A percentile compares a stretch with the other conserved stretches of the same genome.
Evolutionary conservation across 2,113 vertebrate genomes (phyloP).

Genomic region (Micronycteris hirsuta): DNA sequence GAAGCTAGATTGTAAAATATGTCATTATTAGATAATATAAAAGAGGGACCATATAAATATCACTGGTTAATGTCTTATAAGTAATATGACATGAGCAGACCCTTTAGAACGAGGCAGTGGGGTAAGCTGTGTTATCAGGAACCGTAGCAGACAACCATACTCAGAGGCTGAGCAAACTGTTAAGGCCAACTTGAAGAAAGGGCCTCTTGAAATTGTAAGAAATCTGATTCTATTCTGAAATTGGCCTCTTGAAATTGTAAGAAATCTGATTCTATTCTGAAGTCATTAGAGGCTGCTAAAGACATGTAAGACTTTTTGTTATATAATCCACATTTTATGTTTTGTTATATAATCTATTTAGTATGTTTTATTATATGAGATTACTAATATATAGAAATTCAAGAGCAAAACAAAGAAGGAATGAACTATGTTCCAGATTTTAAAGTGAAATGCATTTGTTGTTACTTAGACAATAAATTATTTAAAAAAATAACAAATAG

Average conservation of each 20-base stretch:
- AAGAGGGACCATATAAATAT: background rate
- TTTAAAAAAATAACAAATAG: background rate
- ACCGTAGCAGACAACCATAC: rapidly evolving
- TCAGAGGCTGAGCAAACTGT: background rate
- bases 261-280: background rate
- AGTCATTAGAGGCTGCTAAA: background rate
- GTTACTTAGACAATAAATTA: background rate
- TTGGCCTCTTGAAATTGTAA: background rate
- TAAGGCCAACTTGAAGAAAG: background rate
- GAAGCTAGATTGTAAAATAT: background rate
- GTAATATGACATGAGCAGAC: background rate
- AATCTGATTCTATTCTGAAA: background rate
- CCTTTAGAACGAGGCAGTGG: background rate
- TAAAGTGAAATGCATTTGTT: background rate
- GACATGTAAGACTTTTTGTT: background rate
- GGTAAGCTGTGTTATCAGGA: background rate
- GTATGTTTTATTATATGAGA: background rate
- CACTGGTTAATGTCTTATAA: background rate
- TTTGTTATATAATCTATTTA: background rate
- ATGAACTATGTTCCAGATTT: background rate
- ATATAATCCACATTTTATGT: background rate
- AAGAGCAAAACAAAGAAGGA: background rate
- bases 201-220: background rate
- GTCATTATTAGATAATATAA: background rate
- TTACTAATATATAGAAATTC: background rate